Conservation (phyloP, 2,797 vertebrate species). For the Sebastes nivosus region DNA sequence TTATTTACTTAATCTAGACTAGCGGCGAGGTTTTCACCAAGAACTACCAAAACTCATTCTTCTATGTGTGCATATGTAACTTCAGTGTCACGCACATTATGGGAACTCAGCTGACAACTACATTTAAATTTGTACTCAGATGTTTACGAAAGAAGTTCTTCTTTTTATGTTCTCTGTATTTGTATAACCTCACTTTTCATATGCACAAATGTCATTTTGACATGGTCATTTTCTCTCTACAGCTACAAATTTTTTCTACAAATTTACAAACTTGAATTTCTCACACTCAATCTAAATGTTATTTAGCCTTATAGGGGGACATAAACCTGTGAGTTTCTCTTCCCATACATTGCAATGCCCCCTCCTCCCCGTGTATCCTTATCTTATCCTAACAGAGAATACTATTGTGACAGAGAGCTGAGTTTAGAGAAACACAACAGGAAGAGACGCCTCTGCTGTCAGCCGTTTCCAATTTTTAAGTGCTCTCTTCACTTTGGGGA, state of each 20-base stretch:
- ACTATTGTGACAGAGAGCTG: conserved; percentile 7
- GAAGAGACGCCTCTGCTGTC: conserved; percentile 10
- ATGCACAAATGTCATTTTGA: background rate
- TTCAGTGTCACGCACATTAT: background rate
- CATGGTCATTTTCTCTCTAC: accelerated
- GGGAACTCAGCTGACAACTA: background rate
- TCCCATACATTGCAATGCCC: background rate
- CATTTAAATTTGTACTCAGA: background rate
- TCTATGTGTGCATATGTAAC: background rate
- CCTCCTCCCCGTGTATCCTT: background rate
- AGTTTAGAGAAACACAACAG: conserved; percentile 1
- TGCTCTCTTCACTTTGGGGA: background rate
- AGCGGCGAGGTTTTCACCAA: background rate
- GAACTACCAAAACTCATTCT: background rate
- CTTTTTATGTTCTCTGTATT: background rate
- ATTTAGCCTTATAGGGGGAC: background rate
- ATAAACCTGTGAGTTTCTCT: background rate
- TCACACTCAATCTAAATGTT: background rate
- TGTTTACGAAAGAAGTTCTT: background rate
- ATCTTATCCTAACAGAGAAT: conserved; percentile 51
- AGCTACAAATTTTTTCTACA: background rate
- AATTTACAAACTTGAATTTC: no score
- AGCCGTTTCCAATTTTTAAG: conserved; percentile 28
- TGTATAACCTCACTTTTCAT: background rate
- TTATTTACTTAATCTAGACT: background rate